These are phyloP conservation scores for Gallinago jamesoni DNA, from an alignment of 2,113 vertebrate species.

Conservation along the genomic window DNA sequence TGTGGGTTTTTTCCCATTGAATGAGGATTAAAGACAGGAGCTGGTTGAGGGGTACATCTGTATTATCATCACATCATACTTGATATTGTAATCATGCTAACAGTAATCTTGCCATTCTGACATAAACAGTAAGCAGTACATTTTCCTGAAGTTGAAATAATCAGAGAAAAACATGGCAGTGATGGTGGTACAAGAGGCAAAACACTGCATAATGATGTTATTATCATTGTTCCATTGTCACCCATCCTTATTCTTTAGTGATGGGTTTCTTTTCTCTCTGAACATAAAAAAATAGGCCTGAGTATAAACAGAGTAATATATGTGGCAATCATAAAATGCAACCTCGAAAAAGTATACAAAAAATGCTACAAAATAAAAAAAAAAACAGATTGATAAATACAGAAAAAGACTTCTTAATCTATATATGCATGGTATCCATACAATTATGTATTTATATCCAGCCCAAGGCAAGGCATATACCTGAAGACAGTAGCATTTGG, in stretches of 20 bases:
- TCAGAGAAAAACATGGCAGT: slow-evolving; percentile 69
- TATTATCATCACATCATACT: slow-evolving; percentile 60
- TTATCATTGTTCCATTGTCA: slow-evolving; percentile 66
- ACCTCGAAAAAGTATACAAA: not conserved
- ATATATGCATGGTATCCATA: not conserved
- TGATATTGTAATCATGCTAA: slow-evolving; percentile 61
- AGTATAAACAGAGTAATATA: slow-evolving; percentile 24
- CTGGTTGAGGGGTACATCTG: slow-evolving; percentile 35
- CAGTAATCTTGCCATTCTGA: slow-evolving; percentile 62
- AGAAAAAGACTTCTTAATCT: slow-evolving; percentile 34
- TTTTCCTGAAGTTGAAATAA: slow-evolving; percentile 68
- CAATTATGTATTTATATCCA: slow-evolving; percentile 41
- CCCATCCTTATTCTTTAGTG: slow-evolving; percentile 36
- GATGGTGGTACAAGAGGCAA: slow-evolving; percentile 64
- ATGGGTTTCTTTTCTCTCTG: slow-evolving; percentile 17
- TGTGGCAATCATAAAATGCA: not conserved
- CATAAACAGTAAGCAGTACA: slow-evolving; percentile 63
- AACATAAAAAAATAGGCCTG: slow-evolving; percentile 34
- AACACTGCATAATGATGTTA: slow-evolving; percentile 59
- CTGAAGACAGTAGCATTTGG: slow-evolving; percentile 47
- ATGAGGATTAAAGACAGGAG: slow-evolving; percentile 35
- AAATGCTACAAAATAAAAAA: not conserved
- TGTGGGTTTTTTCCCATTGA: not conserved
- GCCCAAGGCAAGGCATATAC: slow-evolving; percentile 14
- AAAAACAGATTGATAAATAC: slow-evolving; percentile 11